Percentiles rank a stretch among this genome's conserved stretches.
These are phyloP conservation scores for Drosophila persimilis DNA, from an alignment of 1,140 invertebrate species.

Conservation along the genomic window DNA sequence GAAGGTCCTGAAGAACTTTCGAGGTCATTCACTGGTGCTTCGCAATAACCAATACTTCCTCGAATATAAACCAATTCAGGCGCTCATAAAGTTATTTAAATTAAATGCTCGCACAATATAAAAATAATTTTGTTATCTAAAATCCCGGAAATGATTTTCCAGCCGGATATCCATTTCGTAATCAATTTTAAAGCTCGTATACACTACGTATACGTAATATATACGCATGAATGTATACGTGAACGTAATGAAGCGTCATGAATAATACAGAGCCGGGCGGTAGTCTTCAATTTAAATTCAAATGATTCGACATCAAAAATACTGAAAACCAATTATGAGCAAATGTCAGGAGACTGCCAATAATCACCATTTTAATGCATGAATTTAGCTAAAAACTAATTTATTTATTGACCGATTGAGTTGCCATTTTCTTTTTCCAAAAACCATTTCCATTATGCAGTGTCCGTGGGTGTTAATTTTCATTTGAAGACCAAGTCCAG, in stretches of 20 bases:
- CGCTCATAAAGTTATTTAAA: background rate
- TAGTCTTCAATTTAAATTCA: slow-evolving; percentile 21
- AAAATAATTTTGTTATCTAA: slow-evolving; percentile 20
- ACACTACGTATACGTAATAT: background rate
- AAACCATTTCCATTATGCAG: too few relatives aligned
- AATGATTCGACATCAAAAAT: slow-evolving; percentile 14
- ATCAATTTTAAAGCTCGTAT: slow-evolving; percentile 16
- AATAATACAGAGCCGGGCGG: slow-evolving; percentile 8
- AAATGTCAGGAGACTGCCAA: slow-evolving; percentile 1
- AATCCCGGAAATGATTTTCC: slow-evolving; percentile 24
- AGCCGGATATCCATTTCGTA: slow-evolving; percentile 21
- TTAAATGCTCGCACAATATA: background rate
- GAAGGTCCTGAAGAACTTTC: too few relatives aligned
- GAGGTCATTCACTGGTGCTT: too few relatives aligned
- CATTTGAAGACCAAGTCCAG: background rate
- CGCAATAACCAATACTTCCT: too few relatives aligned
- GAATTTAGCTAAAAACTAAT: slow-evolving; percentile 21
- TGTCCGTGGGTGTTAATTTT: too few relatives aligned
- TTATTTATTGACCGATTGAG: slow-evolving; percentile 18
- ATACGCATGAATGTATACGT: too few relatives aligned
- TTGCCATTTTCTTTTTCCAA: background rate
- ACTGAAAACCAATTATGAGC: slow-evolving; percentile 24
- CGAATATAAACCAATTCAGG: background rate
- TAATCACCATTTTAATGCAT: slow-evolving; percentile 31
- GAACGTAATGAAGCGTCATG: background rate